phyloP scores from a whole-genome alignment of 2,797 vertebrate genomes.

The Gambusia yucatana region DNA sequence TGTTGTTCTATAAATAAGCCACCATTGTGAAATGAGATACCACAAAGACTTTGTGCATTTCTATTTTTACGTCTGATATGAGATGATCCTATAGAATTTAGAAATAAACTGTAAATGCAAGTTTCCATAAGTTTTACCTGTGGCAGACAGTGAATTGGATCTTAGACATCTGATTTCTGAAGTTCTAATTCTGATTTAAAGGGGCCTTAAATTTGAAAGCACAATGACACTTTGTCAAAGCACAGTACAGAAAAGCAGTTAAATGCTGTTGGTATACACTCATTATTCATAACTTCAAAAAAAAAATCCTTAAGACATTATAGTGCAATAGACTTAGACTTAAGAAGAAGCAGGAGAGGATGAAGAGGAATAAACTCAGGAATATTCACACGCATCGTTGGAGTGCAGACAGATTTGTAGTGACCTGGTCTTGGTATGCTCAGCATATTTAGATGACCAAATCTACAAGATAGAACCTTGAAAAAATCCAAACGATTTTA shows the following conservation, averaged over 20 bases:
- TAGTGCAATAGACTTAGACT: conserved; percentile 39
- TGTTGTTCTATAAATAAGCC: not conserved
- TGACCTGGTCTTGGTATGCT: conserved; percentile 46
- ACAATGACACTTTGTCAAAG: not conserved
- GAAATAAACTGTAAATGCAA: not conserved
- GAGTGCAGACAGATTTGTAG: conserved; percentile 52
- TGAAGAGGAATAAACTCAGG: conserved; percentile 4
- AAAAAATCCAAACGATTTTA: conserved; percentile 1
- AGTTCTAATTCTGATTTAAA: not conserved
- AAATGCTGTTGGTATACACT: not conserved
- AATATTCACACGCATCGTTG: conserved; percentile 36
- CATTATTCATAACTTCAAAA: not conserved
- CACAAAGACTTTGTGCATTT: not conserved
- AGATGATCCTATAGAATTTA: not conserved
- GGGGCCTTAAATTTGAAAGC: not conserved
- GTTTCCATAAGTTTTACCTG: not conserved
- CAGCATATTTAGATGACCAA: conserved; percentile 37
- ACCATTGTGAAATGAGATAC: not conserved
- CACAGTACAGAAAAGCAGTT: not conserved
- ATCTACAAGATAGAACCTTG: conserved; percentile 40
- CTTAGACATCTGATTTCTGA: not conserved
- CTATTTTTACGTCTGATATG: not conserved
- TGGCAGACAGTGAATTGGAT: not conserved
- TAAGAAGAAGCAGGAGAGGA: conserved; percentile 23
- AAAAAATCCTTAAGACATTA: conserved; percentile 29